Conservation (phyloP, 2,797 vertebrate species). For the Cryptoprocta ferox region DNA sequence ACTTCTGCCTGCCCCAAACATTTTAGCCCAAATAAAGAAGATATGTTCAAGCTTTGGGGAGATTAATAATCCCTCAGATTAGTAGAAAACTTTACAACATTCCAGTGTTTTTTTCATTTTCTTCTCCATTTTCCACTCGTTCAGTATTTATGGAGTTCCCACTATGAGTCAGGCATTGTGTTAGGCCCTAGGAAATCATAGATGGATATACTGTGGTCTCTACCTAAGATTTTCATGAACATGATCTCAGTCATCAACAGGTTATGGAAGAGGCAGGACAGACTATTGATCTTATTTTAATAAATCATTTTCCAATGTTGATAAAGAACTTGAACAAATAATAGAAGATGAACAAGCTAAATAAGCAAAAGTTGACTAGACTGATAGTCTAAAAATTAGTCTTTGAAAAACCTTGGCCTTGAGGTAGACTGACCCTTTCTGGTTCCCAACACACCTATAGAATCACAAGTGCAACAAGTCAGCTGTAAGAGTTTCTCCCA, state of each 20-base stretch:
- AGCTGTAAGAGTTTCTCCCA: neutral
- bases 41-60: neutral
- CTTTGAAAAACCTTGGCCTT: neutral
- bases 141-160: neutral
- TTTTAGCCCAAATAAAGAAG: neutral
- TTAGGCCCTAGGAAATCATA: neutral
- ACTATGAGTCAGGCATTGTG: neutral
- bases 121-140: neutral
- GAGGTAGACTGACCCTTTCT: neutral
- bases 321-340: neutral
- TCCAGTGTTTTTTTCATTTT: neutral
- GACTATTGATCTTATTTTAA: neutral
- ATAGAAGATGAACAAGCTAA: neutral
- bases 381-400: neutral
- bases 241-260: neutral
- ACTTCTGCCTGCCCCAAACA: neutral
- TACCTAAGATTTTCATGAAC: neutral
- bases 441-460: neutral
- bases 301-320: neutral
- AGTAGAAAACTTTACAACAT: neutral
- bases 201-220: neutral
- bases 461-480: neutral
- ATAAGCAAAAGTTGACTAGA: neutral
- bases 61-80: neutral
- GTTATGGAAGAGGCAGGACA: neutral